Percentiles rank a stretch among this genome's conserved stretches.
phyloP scores from a whole-genome alignment of 2,113 vertebrate species.

The Ophiodon elongatus region DNA sequence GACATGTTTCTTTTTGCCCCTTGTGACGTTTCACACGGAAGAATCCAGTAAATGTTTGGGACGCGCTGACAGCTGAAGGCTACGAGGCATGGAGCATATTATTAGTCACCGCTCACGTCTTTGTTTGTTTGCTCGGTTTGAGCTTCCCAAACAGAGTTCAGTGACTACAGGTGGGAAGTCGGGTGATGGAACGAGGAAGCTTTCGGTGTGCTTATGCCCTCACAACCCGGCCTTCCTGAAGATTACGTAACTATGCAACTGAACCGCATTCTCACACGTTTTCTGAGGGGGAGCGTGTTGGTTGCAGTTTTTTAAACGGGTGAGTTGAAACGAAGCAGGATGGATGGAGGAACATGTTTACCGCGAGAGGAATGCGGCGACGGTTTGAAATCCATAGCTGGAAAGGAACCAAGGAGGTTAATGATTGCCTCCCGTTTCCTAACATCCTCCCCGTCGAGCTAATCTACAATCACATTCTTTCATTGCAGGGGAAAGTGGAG shows the following conservation, averaged over 20 bases:
- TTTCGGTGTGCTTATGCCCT: background rate
- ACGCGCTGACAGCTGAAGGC: constrained; percentile 13
- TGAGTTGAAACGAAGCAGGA: background rate
- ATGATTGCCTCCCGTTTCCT: constrained; percentile 70
- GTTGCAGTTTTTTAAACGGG: background rate
- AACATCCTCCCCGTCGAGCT: constrained; percentile 48
- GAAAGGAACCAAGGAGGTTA: constrained; percentile 58
- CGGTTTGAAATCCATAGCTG: constrained; percentile 16
- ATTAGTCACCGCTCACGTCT: constrained; percentile 15
- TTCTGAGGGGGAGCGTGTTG: background rate
- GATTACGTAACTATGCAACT: background rate
- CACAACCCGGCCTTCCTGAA: background rate
- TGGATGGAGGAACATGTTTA: background rate
- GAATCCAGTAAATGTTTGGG: constrained; percentile 54
- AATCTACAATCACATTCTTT: constrained; percentile 72
- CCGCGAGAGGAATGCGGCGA: constrained; percentile 1
- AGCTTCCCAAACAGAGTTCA: background rate
- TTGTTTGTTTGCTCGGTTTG: background rate
- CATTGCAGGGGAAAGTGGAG: constrained; percentile 46
- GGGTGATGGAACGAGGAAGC: background rate
- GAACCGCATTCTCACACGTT: background rate
- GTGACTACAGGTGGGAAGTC: background rate
- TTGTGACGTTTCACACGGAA: constrained; percentile 27
- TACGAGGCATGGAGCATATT: background rate
- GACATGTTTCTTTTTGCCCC: background rate